Base-by-base conservation (phyloP, 1,140 invertebrate species). In the Protaetia brevitarsis region DNA sequence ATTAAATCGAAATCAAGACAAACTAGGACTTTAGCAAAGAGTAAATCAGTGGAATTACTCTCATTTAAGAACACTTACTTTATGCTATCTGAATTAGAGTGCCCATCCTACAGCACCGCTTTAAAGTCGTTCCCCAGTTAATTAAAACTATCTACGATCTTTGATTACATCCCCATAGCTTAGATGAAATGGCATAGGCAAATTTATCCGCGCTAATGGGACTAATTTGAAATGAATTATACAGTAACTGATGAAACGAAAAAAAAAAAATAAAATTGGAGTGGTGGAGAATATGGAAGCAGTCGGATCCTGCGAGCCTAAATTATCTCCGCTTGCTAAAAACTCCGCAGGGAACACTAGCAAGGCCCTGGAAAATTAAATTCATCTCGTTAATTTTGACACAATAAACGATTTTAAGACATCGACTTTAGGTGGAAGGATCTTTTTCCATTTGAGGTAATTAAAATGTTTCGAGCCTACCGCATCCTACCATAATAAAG, bases 31-130 rank as follows among this genome's bases (percentile, higher is more conserved):
- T 51, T 51, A 51, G 41, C 26, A 51, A 23, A 51, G 26, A 51
- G 41, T 51, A 51, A 51, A 51, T 51, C 41, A 51, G 41, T 19
- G 41, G 41, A 51, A 51, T 51, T 51, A 51, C 41, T 51, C 41
- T 51, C 41, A 23, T 19, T 51, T 51, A 51, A 51, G 41, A 51
- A 51, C 41, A 51, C 41, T 51, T 51, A 51, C 41, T 51, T 51
- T 51, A 51, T 51, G 41, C 41, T 23, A 51, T 51, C 41, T 19
- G 41, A 51, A 51, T 51, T 51, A 51, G 26, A 51, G 41, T 51
- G n/a, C n/a, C n/a, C n/a, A 51, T 51, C n/a, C 41, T 51, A 8
- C 16, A 51, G 16, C 41, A 51, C 26, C 41, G 26, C 19, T 51
- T 23, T 16, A 51, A 51, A 23, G 16, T 5, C 41, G 41, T 23